Evolutionary conservation across 2,888 invertebrate species (phyloP), one percentile per base, ranked within the genome.

Genomic region (Eulithis testata): DNA sequence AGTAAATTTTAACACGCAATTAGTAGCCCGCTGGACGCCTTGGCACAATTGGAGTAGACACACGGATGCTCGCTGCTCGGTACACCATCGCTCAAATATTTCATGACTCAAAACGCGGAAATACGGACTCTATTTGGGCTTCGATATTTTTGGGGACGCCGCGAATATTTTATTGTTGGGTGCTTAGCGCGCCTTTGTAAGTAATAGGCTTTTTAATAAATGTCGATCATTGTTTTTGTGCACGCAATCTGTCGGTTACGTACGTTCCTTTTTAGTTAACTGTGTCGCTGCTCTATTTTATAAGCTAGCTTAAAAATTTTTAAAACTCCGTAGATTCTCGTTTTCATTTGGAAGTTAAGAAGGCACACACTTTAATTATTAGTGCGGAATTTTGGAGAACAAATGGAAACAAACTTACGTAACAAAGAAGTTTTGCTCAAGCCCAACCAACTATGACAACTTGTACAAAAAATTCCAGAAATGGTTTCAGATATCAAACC

Each of bases 1-100:
- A 89, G 90, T 90, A 87, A 91, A 90, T 87, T 91, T 90, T 89
- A 89, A 88, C 90, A 90, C 90, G 90, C 89, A 90, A 91, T 91
- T 90, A 89, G 87, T 86, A 86, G 83, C 80, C 81, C 82, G 81
- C 68, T 81, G 82, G 86, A 86, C 81, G 85, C 89, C 90, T 91
- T 91, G 91, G 89, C 91, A 89, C 86, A 84, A 82, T 90, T 90
- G 80, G 80, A 77, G 78, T 77, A 76, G 77, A 81, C 78, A 85
- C 85, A 86, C 85, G 87, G 87, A 87, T 85, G 71, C 61, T 60
- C 36, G 87, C 86, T 85, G 72, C 62, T 61, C 21, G 27, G 50
- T 61, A 61, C 43, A 45, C 57, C 21, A 51, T 73, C 67, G 73
- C 67, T 73, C 61, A 70, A 77, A 78, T 76, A 72, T 71, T 71